Base-by-base conservation (phyloP, 2,797 vertebrate genomes). In the Protosalanx chinensis region DNA sequence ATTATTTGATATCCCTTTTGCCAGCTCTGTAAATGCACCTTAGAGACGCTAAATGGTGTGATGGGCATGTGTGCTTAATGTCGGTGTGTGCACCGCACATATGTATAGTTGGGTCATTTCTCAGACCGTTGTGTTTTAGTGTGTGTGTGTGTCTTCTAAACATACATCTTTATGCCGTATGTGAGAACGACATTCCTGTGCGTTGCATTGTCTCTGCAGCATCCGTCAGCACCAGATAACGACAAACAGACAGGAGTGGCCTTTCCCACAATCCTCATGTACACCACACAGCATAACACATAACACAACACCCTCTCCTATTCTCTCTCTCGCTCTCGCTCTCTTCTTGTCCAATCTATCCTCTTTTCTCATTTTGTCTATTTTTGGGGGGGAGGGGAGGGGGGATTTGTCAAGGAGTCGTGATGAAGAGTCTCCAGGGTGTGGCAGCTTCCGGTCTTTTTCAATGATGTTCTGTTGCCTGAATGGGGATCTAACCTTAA, bases 141-240 rank as follows among this genome's bases (percentile, higher is more conserved):
- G 16, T 58, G 56, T 58, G 56, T 10, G 56, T 58, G 15, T 63
- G 30, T 13, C 4, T 32, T 32, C 15, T 33, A 16, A 63, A 30
- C 37, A 18, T 64, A 35, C 63, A 64, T 64, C 20, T 65, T 65
- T 41, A 65, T 37, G 23, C n/a, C 63, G 3, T 23, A 65, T 65
- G 63, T 41, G 37, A 46, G n/a, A 65, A 20, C 23, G n/a, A 65
- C 4, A 13, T 27, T 41, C 35, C 37, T 41, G 32, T n/a, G 35
- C 20, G 20, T 35, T 8, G 13, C 18, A 12, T 0, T 8, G 37
- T 37, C 23, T 35, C 15, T 7, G 13, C 23, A 23, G 63, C 35
- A 65, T 65, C 63, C n/a, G 37, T 65, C 63, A 23, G 63, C 23
- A 65, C 12, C 15, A 46, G 35, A 12, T 46, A 41, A 65, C 27